These are phyloP conservation scores for Motacilla alba DNA, from an alignment of 2,113 vertebrate species.

Conservation along the genomic window DNA sequence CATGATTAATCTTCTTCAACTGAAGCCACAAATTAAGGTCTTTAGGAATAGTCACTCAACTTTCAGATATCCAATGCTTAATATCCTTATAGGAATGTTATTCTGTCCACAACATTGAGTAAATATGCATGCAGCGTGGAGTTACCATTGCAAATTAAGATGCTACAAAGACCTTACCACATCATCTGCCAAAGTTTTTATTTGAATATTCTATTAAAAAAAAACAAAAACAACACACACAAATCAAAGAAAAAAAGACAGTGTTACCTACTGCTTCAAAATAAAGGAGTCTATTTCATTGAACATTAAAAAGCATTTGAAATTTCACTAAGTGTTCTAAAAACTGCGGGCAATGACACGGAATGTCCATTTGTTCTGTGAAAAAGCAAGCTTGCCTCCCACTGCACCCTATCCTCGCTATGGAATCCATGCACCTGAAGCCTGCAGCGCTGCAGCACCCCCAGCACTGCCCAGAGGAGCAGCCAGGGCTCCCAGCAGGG, in stretches of 20 bases:
- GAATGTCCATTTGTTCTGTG: neutral
- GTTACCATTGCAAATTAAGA: conserved; percentile 66
- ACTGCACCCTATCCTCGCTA: neutral
- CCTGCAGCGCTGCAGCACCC: neutral
- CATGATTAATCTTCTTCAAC: neutral
- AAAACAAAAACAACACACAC: conserved; percentile 43
- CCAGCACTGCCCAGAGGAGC: neutral
- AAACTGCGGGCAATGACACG: neutral
- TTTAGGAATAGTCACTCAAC: neutral
- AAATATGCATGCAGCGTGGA: conserved; percentile 70
- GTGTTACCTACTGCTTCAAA: conserved; percentile 60
- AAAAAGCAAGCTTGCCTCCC: neutral
- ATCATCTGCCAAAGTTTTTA: conserved; percentile 99
- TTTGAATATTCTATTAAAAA: conserved; percentile 98
- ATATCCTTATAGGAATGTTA: conserved; percentile 52
- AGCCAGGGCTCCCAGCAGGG: neutral
- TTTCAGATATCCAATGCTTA: neutral
- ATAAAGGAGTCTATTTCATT: neutral
- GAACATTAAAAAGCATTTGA: neutral
- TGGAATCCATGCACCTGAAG: neutral
- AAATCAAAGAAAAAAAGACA: conserved; percentile 76
- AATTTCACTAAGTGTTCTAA: neutral
- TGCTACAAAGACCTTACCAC: conserved; percentile 90
- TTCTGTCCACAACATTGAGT: conserved; percentile 66
- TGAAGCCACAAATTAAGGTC: neutral